Base-by-base conservation (phyloP, 2,888 invertebrate species). In the Morpho achilles region DNA sequence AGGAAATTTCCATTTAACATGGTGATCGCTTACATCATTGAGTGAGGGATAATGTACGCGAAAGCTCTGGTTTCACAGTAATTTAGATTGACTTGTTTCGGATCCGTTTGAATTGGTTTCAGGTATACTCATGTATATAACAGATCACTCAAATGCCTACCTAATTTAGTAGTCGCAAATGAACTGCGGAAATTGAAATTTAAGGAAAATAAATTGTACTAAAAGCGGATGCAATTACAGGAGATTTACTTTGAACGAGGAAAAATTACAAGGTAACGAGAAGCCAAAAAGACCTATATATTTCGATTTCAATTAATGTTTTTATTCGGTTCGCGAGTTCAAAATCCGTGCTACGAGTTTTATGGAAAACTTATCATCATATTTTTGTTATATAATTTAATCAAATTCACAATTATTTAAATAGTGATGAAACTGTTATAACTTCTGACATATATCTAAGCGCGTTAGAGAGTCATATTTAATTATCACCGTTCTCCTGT, bases 121-220 rank as follows among this genome's bases (percentile, higher is more conserved):
- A 23, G 70, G 70, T 67, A 51, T 32, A 53, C 54, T 60, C 50
- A 57, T 62, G 56, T 50, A 56, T 59, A 50, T 53, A 60, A 58
- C 60, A 61, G 59, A 60, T 51, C 58, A 45, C 59, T 40, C 56
- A 53, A 61, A 44, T 58, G 50, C 49, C 59, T 45, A 62, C 79
- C 77, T 80, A 82, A 87, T 87, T 87, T 87, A 86, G 87, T 86
- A 87, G 86, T 86, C 84, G 84, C 85, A 87, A 86, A 87, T 85
- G 86, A 84, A 86, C 86, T 84, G 79, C 76, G 82, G 83, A 86
- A 86, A 88, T 88, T 85, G 87, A 81, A 85, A 86, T 88, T 87
- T 87, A 87, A 88, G 87, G 86, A 88, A 87, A 87, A 87, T 87
- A 87, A 87, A 88, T 87, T 87, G 85, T 85, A 88, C 84, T 85